Base-by-base conservation (phyloP, 2,797 vertebrate species). In the Lagocephalus sceleratus region DNA sequence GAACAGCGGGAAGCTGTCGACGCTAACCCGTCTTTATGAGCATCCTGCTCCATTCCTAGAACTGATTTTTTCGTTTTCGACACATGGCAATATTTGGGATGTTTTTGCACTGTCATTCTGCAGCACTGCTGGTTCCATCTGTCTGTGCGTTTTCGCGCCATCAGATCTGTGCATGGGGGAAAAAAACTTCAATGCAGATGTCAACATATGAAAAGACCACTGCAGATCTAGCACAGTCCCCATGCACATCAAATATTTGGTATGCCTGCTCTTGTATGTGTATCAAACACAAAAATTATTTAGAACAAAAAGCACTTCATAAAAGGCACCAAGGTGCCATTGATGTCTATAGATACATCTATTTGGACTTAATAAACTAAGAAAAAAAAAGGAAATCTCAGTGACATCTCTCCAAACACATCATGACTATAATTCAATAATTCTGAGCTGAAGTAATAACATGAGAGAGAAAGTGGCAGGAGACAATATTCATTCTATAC, bases 1-100 rank as follows among this genome's bases (percentile, higher is more conserved):
- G 58, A 64, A 51, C 66, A 69, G 64, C 63, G 62, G 63, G 68
- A 64, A 60, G 49, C 70, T 59, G 63, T 63, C 53, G 39, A 54
- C 51, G 57, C 66, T 40, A 53, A 59, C 61, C 45, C 40, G 47
- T 65, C 44, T 60, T 20, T 54, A 51, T 46, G 48, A 15, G 25
- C 60, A 54, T 58, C 63, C 64, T 72, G 65, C 20, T 64, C 46
- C 42, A 51, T 56, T 68, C 49, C 67, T 57, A 17, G 50, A n/a
- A 15, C 12, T 14, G 23, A 10, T 14, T 54, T n/a, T 60, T 54
- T 5, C 35, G 21, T 23, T 19, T 43, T 56, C 47, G 64, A 55
- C 50, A 52, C 42, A 44, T 35, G 23, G 32, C 20, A 50, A 52
- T 46, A 29, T 60, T 42, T 63, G 48, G 56, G 54, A 20, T 40